Evolutionary conservation across 2,113 vertebrate species (phyloP).

Genomic region (Equus przewalskii): DNA sequence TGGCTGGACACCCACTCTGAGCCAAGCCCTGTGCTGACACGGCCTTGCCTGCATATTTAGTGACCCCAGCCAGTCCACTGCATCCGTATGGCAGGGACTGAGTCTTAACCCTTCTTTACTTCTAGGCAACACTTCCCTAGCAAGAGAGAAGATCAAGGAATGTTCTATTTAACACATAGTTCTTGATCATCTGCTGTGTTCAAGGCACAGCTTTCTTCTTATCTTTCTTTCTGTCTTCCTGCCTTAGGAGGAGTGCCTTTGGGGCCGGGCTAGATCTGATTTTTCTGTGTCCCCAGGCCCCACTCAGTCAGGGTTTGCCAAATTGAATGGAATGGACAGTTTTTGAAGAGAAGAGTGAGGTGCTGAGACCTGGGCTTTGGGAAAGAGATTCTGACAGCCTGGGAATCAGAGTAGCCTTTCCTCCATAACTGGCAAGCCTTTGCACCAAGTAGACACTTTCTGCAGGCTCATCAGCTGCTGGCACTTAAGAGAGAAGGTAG

Average conservation of each 20-base stretch:
- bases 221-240: not conserved
- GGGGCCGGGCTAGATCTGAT: not conserved
- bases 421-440: not conserved
- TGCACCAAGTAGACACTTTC: not conserved
- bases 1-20: not conserved
- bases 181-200: not conserved
- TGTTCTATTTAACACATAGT: not conserved
- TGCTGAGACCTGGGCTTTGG: not conserved
- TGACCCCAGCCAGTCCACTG: not conserved
- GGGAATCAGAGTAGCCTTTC: not conserved
- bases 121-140: not conserved
- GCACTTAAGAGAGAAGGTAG: not conserved
- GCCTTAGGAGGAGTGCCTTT: not conserved
- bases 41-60: not conserved
- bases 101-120: conserved; percentile 19
- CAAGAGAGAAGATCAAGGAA: not conserved
- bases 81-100: not conserved
- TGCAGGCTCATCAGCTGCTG: not conserved
- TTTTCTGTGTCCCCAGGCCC: not conserved
- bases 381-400: not conserved
- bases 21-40: not conserved
- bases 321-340: not conserved
- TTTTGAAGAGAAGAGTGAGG: not conserved
- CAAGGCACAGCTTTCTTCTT: not conserved
- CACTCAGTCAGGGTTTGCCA: not conserved